Base-by-base conservation (phyloP, 1,140 invertebrate species). In the Panagrolaimus sp. region DNA sequence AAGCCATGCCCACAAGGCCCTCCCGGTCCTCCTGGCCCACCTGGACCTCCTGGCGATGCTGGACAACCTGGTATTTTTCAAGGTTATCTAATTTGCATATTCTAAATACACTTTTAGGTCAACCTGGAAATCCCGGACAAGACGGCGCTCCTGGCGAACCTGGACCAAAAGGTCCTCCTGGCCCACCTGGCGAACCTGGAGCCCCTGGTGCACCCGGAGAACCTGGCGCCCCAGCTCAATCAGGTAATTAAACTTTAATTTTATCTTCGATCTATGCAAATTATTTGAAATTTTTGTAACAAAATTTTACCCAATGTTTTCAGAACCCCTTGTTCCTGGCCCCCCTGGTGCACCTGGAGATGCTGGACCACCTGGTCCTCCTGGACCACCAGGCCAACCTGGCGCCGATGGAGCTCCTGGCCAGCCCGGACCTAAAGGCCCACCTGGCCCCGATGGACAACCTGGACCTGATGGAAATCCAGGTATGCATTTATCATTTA, bases 121-220 rank as follows among this genome's bases (percentile, higher is more conserved):
- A 68, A 63, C 71, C 73, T 64, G 78, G 78, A 66, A 75, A 72
- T 44, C 79, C 79, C 28, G 73, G 73, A 62, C 70, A 68, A 74
- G 68, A 75, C 44, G 69, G 66, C 67, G 69, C 74, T 48, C 72
- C 74, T 46, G 67, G 67, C 46, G 71, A 68, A 71, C 70, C 72
- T 43, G 67, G 67, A 43, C 67, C 47, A 43, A 69, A 75, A 45
- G 75, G 75, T 69, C 63, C 77, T 67, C 71, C 73, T 68, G 73
- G 75, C 69, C 70, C 71, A 24, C 71, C 74, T 43, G 71, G 74
- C 70, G 48, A 70, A 45, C 68, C 68, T 55, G 55, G 71, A 65
- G 38, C 44, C 17, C 75, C 75, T 32, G 75, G 75, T 66, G 68
- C 73, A 43, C 71, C 71, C 44, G 75, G 75, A 65, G 75, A 72